Base-by-base conservation (phyloP, 2,113 vertebrate genomes). In the Thryonomys swinderianus region DNA sequence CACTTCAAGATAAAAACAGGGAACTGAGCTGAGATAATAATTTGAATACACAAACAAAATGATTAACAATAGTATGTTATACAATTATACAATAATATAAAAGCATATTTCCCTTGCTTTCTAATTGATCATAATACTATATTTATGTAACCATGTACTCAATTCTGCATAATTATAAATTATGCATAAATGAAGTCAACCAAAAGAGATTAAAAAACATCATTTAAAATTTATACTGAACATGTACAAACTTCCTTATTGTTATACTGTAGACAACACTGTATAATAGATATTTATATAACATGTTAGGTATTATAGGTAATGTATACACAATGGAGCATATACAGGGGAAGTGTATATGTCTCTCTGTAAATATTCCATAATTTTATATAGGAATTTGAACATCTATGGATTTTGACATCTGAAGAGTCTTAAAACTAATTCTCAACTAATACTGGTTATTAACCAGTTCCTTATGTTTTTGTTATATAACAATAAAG, bases 21-120 rank as follows among this genome's bases (percentile, higher is more conserved):
- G 18, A 61, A 59, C 37, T 71, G 34, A 71, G 10, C 8, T 12
- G 30, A 71, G 61, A 78, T 34, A n/a, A 11, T 73, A 79, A 23
- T 59, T 64, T 69, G 32, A 89, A 76, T 76, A 2, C 7, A 37
- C 16, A 62, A 23, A 11, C 57, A 86, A 57, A n/a, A 71, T 67
- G 30, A 90, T 59, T 14, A 89, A 32, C 16, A 79, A 64, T 87
- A 94, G 78, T 40, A 37, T 12, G 86, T n/a, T 88, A 57, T 88
- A 18, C 81, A 69, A 92, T 42, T 76, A 85, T 73, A 76, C 55
- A 73, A 67, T n/a, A 71, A 4, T 66, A 59, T 51, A 66, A 66
- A 45, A 86, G 3, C 12, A 42, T 42, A 73, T 42, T 67, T 76
- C 67, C 45, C 37, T 73, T 37, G 27, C 10, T 82, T 55, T n/a